Evolutionary conservation across 2,113 vertebrate genomes (phyloP).

Genomic region (Leucoraja erinaceus): DNA sequence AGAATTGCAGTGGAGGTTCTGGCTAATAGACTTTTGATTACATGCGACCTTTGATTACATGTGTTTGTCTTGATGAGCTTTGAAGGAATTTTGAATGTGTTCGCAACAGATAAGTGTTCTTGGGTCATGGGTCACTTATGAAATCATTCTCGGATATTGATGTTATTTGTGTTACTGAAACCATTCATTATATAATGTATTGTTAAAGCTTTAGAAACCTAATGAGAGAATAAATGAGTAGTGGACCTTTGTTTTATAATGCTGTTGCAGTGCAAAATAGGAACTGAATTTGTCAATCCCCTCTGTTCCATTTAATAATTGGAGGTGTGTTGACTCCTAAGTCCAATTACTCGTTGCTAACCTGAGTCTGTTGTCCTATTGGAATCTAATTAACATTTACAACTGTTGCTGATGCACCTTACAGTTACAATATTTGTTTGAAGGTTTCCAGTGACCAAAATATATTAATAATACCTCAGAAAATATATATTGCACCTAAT

Average conservation of each 20-base stretch:
- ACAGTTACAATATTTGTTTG: neutral
- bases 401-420: neutral
- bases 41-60: neutral
- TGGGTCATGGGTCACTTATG: neutral
- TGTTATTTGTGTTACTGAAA: neutral
- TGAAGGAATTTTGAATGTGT: neutral
- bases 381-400: slow-evolving; percentile 11
- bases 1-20: neutral
- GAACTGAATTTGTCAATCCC: neutral
- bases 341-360: neutral
- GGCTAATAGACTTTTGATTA: neutral
- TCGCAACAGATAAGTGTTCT: neutral
- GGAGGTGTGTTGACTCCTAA: neutral
- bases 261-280: neutral
- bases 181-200: neutral
- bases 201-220: neutral
- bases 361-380: neutral
- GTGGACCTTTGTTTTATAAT: neutral
- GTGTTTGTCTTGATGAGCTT: neutral
- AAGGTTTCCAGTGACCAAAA: neutral
- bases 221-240: neutral
- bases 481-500: neutral
- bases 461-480: neutral
- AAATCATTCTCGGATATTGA: neutral
- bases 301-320: neutral